phyloP scores from a whole-genome alignment of 1,140 invertebrate genomes.

The Diorhabda sublineata region DNA sequence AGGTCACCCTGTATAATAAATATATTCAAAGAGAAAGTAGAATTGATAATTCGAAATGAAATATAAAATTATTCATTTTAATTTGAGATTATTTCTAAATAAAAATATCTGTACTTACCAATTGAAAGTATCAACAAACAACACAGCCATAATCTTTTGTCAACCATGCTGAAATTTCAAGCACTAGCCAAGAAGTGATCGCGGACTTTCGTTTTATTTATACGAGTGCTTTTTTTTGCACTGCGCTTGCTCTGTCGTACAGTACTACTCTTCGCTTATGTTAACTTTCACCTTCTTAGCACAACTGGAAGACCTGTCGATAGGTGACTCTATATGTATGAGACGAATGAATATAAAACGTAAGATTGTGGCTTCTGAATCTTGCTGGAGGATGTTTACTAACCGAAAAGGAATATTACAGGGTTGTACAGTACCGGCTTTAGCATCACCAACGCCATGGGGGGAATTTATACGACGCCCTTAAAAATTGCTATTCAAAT shows the following conservation, averaged over 20 bases:
- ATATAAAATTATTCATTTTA: not conserved
- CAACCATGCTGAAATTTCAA: constrained; percentile 44
- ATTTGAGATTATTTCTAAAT: too few species aligned
- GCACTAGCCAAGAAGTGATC: constrained; percentile 48
- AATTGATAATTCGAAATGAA: not conserved
- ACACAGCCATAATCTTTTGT: constrained; percentile 45
- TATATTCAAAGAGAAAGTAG: not conserved
- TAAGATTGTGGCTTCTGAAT: not conserved
- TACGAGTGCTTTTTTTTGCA: constrained; percentile 37
- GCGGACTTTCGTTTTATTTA: constrained; percentile 43
- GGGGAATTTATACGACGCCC: too few species aligned
- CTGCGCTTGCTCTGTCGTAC: constrained; percentile 37
- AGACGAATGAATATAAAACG: not conserved
- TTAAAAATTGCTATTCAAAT: too few species aligned
- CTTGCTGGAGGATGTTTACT: not conserved
- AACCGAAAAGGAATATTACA: too few species aligned
- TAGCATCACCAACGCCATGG: too few species aligned
- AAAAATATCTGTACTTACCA: constrained; percentile 35
- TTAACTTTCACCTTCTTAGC: constrained; percentile 39
- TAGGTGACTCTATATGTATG: constrained; percentile 46
- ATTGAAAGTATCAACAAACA: constrained; percentile 41
- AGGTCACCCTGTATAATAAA: too few species aligned
- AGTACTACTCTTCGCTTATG: constrained; percentile 27
- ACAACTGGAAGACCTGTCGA: constrained; percentile 34
- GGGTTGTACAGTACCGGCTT: too few species aligned